These are phyloP conservation scores for Poecilobothrus nobilitatus DNA, from an alignment of 2,888 invertebrate species.

Conservation along the genomic window DNA sequence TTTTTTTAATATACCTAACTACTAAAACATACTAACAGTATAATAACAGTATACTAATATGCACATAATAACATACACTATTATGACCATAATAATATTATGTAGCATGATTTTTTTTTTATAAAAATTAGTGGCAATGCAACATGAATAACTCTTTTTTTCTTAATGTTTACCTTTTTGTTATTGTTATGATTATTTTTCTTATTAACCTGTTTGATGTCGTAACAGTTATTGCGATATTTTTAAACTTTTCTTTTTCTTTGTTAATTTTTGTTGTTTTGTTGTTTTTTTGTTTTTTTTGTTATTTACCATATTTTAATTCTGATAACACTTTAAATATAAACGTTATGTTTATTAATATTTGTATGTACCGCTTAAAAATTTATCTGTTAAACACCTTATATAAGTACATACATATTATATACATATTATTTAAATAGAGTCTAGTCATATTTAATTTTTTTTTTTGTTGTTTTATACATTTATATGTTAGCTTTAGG, in stretches of 20 bases:
- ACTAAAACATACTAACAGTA: too few relatives aligned
- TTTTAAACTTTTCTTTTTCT: not conserved
- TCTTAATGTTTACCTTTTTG: not conserved
- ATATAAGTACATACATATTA: too few relatives aligned
- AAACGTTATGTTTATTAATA: not conserved
- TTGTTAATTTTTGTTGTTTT: not conserved
- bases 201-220: not conserved
- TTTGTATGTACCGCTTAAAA: not conserved
- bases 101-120: not conserved
- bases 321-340: not conserved
- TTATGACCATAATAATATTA: too few relatives aligned
- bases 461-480: too few relatives aligned
- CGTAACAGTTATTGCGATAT: constrained; percentile 1
- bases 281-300: not conserved
- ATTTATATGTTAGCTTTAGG: too few relatives aligned
- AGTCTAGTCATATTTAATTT: too few relatives aligned
- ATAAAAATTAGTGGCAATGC: not conserved
- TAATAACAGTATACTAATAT: too few relatives aligned
- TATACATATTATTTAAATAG: too few relatives aligned
- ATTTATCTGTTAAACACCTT: too few relatives aligned
- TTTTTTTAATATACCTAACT: too few relatives aligned
- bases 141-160: not conserved
- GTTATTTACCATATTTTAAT: not conserved
- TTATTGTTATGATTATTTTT: not conserved
- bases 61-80: too few relatives aligned